A percentile compares a stretch with the other conserved stretches of the same genome.
Evolutionary conservation across 1,140 invertebrate genomes (phyloP).

Genomic region (Cherax quadricarinatus): DNA sequence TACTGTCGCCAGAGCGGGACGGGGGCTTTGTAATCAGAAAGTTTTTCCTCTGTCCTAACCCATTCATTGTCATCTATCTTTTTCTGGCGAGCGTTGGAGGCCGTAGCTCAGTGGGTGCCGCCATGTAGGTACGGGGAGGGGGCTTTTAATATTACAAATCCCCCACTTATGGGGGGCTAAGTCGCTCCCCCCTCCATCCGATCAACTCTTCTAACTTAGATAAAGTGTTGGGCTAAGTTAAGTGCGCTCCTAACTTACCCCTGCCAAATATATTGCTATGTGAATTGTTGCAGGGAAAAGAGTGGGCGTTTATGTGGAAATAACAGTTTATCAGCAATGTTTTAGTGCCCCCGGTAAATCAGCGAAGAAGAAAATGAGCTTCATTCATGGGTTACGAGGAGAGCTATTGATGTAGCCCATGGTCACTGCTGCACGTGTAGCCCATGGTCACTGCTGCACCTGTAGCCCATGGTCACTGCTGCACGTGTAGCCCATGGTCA

Average conservation of each 20-base stretch:
- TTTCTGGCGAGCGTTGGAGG: slow-evolving; percentile 22
- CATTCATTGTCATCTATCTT: slow-evolving; percentile 64
- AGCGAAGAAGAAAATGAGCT: neutral
- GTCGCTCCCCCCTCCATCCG: slow-evolving; percentile 8
- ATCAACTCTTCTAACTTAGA: slow-evolving; percentile 52
- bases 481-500: too few species aligned
- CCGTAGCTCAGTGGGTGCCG: slow-evolving; percentile 6
- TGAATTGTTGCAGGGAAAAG: slow-evolving; percentile 43
- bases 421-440: neutral
- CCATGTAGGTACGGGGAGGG: neutral
- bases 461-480: neutral
- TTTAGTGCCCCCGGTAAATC: neutral
- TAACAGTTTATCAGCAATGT: slow-evolving; percentile 15
- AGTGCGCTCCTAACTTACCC: slow-evolving; percentile 13
- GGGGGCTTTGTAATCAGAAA: slow-evolving; percentile 66
- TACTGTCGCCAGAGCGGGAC: slow-evolving; percentile 52
- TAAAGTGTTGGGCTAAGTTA: slow-evolving; percentile 56
- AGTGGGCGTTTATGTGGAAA: slow-evolving; percentile 28
- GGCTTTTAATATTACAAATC: neutral
- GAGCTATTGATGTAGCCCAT: neutral
- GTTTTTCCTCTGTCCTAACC: slow-evolving; percentile 56
- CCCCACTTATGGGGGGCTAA: neutral
- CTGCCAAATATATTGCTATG: slow-evolving; percentile 31
- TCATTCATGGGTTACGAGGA: neutral
- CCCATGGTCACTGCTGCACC: neutral